phyloP scores from a whole-genome alignment of 2,113 vertebrate genomes.

The Eurystomus gularis region DNA sequence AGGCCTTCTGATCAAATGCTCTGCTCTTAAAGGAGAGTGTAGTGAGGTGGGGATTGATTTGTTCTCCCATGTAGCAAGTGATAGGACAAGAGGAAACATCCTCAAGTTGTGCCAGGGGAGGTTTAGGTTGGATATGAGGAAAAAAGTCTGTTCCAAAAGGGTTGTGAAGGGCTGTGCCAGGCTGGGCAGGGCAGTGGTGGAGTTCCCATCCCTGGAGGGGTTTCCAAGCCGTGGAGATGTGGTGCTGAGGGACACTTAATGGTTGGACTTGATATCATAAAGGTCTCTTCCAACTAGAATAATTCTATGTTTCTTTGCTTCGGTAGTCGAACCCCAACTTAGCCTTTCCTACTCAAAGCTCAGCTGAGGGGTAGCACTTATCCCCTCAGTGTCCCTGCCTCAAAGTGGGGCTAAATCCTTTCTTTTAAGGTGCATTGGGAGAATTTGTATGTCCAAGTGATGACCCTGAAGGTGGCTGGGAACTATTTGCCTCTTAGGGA shows the following conservation, averaged over 20 bases:
- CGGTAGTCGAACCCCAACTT: neutral
- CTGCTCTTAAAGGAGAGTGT: neutral
- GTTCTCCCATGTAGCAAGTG: too few species aligned
- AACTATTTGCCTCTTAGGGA: neutral
- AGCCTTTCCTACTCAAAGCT: neutral
- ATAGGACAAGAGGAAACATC: too few species aligned
- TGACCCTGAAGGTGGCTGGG: neutral
- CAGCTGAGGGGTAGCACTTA: fast-evolving
- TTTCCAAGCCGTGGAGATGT: too few species aligned
- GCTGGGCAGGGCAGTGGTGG: too few species aligned
- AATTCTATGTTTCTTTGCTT: neutral
- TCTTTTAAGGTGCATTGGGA: neutral
- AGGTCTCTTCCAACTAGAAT: neutral
- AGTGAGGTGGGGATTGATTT: too few species aligned
- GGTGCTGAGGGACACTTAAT: neutral
- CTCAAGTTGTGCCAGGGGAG: too few species aligned
- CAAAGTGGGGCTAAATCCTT: neutral
- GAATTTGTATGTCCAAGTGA: neutral
- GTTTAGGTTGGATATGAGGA: too few species aligned
- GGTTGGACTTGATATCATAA: neutral
- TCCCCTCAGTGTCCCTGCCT: neutral
- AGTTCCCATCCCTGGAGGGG: too few species aligned
- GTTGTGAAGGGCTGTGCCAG: too few species aligned
- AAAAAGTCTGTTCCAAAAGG: too few species aligned
- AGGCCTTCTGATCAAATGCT: too few species aligned